Evolutionary conservation across 1,140 invertebrate genomes (phyloP).

Genomic region (Heliothis virescens): DNA sequence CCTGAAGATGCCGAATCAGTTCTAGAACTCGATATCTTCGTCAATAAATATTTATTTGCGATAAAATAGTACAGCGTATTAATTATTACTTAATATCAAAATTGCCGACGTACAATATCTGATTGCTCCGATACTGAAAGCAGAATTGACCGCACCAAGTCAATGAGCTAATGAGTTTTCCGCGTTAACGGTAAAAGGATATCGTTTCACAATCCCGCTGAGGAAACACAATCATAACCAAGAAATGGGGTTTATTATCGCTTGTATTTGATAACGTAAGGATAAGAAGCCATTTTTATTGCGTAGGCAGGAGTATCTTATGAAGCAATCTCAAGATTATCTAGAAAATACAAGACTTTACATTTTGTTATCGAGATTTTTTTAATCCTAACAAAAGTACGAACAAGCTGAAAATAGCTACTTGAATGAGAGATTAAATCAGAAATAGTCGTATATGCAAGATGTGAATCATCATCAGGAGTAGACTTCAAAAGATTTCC

Average conservation of each 20-base stretch:
- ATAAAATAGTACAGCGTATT: too few relatives aligned
- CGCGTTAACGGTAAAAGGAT: conserved; percentile 62
- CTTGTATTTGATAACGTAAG: conserved; percentile 10
- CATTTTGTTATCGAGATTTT: conserved; percentile 5
- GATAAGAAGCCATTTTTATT: conserved; percentile 21
- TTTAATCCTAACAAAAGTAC: background rate
- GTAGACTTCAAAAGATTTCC: background rate
- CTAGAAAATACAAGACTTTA: background rate
- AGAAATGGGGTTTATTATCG: conserved; percentile 39
- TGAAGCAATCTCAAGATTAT: background rate
- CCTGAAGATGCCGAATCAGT: too few relatives aligned
- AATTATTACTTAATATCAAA: too few relatives aligned
- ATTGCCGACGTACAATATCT: conserved; percentile 15
- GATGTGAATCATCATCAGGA: too few relatives aligned
- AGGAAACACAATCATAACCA: conserved; percentile 40
- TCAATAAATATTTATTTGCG: too few relatives aligned
- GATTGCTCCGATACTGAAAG: conserved; percentile 49
- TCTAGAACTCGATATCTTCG: too few relatives aligned
- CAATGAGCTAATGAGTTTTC: conserved; percentile 67
- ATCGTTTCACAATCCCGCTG: conserved; percentile 52
- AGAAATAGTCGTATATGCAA: background rate
- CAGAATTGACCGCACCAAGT: conserved; percentile 55
- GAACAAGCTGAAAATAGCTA: background rate
- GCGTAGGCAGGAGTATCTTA: background rate
- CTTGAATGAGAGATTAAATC: background rate